Evolutionary conservation across 2,888 invertebrate genomes (phyloP).

Genomic region (Periphyllus acericola): DNA sequence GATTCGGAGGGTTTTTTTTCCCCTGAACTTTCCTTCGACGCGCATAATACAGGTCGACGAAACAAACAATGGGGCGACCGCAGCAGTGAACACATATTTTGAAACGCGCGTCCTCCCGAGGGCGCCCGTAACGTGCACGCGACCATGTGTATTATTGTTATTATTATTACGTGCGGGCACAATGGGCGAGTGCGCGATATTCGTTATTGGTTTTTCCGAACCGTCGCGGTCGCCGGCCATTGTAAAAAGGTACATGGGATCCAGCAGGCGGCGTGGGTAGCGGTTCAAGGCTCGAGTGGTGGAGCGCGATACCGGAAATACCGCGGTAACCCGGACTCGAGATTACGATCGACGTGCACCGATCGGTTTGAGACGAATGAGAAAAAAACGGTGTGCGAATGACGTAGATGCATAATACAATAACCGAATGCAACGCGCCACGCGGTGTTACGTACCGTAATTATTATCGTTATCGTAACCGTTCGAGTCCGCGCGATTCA

Average conservation of each 20-base stretch:
- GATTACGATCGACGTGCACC: neutral
- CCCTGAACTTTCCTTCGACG: slow-evolving; percentile 5
- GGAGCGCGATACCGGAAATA: slow-evolving; percentile 13
- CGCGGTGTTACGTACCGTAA: neutral
- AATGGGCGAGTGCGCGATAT: slow-evolving; percentile 20
- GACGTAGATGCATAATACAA: too few relatives aligned
- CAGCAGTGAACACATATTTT: neutral
- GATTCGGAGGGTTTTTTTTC: neutral
- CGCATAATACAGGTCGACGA: neutral
- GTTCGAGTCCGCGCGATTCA: neutral
- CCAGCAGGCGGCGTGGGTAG: too few relatives aligned
- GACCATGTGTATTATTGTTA: neutral
- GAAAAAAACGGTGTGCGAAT: too few relatives aligned
- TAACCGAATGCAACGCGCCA: too few relatives aligned
- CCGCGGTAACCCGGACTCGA: neutral
- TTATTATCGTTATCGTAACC: neutral
- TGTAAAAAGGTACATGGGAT: neutral
- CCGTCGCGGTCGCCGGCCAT: slow-evolving; percentile 1
- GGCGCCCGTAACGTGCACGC: neutral
- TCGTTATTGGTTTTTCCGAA: slow-evolving; percentile 1
- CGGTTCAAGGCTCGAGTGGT: slow-evolving; percentile 30
- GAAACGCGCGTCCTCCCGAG: slow-evolving; percentile 40
- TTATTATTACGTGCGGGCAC: neutral
- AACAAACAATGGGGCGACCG: slow-evolving; percentile 43
- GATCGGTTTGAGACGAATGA: too few relatives aligned